These are phyloP conservation scores for Nipponia nippon DNA, from an alignment of 2,113 vertebrate genomes.

Conservation along the genomic window DNA sequence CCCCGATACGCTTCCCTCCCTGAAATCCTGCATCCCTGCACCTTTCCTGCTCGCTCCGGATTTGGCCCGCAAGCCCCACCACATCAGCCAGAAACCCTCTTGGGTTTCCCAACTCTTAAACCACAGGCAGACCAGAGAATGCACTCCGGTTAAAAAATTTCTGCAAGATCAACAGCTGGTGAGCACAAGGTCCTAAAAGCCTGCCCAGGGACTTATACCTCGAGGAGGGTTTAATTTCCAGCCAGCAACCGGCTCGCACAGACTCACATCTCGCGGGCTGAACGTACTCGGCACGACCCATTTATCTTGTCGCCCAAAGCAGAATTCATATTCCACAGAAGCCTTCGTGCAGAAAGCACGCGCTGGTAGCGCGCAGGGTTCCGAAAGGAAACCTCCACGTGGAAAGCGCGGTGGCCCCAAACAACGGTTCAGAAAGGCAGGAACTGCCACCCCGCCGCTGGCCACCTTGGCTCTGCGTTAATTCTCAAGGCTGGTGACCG, in stretches of 20 bases:
- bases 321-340: fast-evolving
- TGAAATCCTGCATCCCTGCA: not conserved
- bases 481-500: not conserved
- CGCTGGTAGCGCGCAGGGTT: not conserved
- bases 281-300: not conserved
- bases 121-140: not conserved
- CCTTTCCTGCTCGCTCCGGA: fast-evolving
- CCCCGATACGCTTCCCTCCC: fast-evolving
- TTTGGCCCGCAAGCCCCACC: not conserved
- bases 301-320: not conserved
- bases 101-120: not conserved
- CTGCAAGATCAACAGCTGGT: not conserved
- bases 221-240: not conserved
- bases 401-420: not conserved
- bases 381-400: not conserved
- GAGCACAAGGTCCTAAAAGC: not conserved
- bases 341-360: fast-evolving
- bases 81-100: not conserved
- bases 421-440: not conserved
- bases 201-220: not conserved
- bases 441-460: not conserved
- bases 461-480: not conserved
- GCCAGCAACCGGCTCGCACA: not conserved
- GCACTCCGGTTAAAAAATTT: fast-evolving
- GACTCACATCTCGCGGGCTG: not conserved